Percentiles rank a stretch among this genome's conserved stretches.
Evolutionary conservation across 1,140 invertebrate species (phyloP).

Genomic region (Panagrolaimus sp.): DNA sequence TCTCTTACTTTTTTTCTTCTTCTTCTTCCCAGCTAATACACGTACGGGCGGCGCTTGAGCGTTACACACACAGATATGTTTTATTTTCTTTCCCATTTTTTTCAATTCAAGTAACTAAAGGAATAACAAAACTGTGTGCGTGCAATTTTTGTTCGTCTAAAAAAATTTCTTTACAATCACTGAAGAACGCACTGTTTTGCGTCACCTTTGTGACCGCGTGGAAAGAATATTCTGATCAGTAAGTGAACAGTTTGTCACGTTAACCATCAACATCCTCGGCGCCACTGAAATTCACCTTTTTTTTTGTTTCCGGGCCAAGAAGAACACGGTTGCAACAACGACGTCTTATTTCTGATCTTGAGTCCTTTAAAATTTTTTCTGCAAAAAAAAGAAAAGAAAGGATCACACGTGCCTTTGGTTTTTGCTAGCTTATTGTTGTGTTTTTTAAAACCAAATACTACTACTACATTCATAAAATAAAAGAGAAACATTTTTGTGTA

Average conservation of each 20-base stretch:
- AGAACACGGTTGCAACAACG: constrained; percentile 1
- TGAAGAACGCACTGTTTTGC: constrained; percentile 3
- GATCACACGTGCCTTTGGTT: constrained; percentile 7
- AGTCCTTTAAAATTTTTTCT: neutral
- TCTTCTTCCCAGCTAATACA: neutral
- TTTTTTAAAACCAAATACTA: too few species aligned
- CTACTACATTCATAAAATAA: too few species aligned
- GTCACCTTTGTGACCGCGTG: constrained; percentile 8
- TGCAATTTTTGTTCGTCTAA: constrained; percentile 3
- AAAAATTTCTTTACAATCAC: constrained; percentile 13
- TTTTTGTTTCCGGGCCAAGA: too few species aligned
- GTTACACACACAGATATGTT: neutral
- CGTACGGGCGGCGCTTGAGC: constrained; percentile 7
- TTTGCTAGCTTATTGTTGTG: too few species aligned
- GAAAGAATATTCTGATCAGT: constrained; percentile 5
- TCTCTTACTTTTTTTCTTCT: neutral
- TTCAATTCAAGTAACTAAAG: neutral
- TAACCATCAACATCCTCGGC: neutral
- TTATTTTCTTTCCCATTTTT: neutral
- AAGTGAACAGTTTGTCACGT: constrained; percentile 12
- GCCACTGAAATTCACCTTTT: too few species aligned
- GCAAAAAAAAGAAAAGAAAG: neutral
- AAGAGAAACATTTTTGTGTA: too few species aligned
- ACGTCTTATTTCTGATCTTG: neutral
- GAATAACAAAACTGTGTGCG: constrained; percentile 1